Conservation (phyloP, 1,140 invertebrate species). For the Drosophila lacertosa region DNA sequence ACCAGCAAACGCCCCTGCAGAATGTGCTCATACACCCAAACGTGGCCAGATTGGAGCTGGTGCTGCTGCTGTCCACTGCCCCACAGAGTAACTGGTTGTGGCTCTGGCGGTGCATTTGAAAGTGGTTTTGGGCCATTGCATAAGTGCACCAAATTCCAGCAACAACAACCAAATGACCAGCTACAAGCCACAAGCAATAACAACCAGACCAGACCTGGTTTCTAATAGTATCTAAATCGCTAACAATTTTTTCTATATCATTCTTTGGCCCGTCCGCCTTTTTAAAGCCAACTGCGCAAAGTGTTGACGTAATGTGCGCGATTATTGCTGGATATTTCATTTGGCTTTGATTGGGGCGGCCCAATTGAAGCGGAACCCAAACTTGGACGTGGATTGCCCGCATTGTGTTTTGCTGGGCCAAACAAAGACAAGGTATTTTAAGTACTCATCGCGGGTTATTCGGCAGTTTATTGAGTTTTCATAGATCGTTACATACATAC, state of each 20-base stretch:
- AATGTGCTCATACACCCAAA: slow-evolving; percentile 26
- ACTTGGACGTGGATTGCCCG: slow-evolving; percentile 25
- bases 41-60: slow-evolving; percentile 21
- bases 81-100: slow-evolving; percentile 51
- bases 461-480: slow-evolving; percentile 29
- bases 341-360: slow-evolving; percentile 30
- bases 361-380: slow-evolving; percentile 68
- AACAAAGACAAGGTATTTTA: slow-evolving; percentile 15
- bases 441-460: slow-evolving; percentile 20
- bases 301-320: slow-evolving; percentile 64
- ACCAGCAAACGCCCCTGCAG: slow-evolving; percentile 31
- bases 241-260: slow-evolving; percentile 60
- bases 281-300: neutral
- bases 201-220: slow-evolving; percentile 54
- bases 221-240: slow-evolving; percentile 63
- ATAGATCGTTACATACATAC: slow-evolving; percentile 25
- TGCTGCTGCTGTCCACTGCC: slow-evolving; percentile 17
- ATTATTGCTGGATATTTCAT: slow-evolving; percentile 50
- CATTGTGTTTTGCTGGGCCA: neutral
- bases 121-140: slow-evolving; percentile 79
- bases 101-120: slow-evolving; percentile 64
- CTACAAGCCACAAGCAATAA: slow-evolving; percentile 37
- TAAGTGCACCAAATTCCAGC: slow-evolving; percentile 76
- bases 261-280: slow-evolving; percentile 48
- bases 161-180: slow-evolving; percentile 19